These are phyloP conservation scores for Natrix natrix DNA, from an alignment of 2,797 vertebrate species.

Conservation along the genomic window DNA sequence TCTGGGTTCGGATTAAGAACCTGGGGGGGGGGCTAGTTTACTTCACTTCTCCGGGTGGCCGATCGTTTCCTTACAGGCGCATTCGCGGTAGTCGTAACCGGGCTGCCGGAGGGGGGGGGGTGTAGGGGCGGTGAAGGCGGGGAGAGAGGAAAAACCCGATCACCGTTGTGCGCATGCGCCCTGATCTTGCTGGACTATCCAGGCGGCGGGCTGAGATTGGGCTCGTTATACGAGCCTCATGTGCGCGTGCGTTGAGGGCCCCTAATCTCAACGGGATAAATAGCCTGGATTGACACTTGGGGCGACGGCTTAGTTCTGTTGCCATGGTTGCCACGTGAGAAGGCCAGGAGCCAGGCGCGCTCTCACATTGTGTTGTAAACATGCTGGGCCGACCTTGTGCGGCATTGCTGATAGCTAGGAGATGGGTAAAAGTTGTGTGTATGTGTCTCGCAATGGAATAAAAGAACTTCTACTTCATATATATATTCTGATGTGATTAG, in stretches of 20 bases:
- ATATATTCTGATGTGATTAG: background rate
- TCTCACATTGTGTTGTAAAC: background rate
- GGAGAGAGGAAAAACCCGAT: fast-evolving
- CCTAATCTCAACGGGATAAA: background rate
- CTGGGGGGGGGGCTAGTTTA: background rate
- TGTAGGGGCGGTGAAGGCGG: too few relatives aligned
- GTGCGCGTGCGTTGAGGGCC: conserved; percentile 31
- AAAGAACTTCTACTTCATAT: background rate
- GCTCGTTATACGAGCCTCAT: background rate
- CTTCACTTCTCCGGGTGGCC: background rate
- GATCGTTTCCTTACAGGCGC: background rate
- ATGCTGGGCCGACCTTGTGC: background rate
- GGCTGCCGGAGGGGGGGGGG: fast-evolving
- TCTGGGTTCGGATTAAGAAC: background rate
- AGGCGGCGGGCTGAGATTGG: background rate
- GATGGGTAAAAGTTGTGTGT: background rate
- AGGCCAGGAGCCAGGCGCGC: too few relatives aligned
- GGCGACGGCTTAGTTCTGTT: background rate
- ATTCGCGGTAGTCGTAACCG: background rate
- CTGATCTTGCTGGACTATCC: background rate
- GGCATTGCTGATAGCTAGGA: background rate
- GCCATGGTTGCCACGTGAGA: background rate
- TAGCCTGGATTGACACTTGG: background rate
- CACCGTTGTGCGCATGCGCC: conserved; percentile 52
- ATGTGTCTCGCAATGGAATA: background rate